phyloP scores from a whole-genome alignment of 2,888 invertebrate species.

The Tricholauxania praeusta region DNA sequence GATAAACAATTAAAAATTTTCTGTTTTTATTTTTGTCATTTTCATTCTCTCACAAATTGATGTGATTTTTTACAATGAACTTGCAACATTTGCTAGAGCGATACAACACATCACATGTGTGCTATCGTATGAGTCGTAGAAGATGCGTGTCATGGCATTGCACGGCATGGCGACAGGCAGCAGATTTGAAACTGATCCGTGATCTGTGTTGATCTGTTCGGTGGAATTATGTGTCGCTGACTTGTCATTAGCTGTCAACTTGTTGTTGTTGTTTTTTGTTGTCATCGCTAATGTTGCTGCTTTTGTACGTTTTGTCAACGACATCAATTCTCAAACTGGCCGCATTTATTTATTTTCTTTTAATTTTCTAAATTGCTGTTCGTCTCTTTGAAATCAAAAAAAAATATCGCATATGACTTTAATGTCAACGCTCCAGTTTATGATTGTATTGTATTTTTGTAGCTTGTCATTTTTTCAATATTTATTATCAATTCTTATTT shows the following conservation, averaged over 20 bases:
- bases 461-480: background rate
- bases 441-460: background rate
- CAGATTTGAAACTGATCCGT: too few relatives aligned
- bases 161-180: too few relatives aligned
- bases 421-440: constrained; percentile 16
- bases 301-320: background rate
- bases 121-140: too few relatives aligned
- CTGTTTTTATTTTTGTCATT: too few relatives aligned
- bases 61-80: too few relatives aligned
- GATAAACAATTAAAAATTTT: too few relatives aligned
- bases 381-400: background rate
- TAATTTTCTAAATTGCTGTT: background rate
- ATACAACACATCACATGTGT: too few relatives aligned
- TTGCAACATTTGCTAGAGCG: too few relatives aligned
- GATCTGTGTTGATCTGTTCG: background rate
- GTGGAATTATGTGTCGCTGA: constrained; percentile 17
- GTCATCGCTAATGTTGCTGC: background rate
- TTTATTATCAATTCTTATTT: background rate
- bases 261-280: background rate
- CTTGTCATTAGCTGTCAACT: constrained; percentile 27
- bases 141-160: too few relatives aligned
- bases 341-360: constrained; percentile 18
- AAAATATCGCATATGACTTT: background rate
- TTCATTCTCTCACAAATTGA: too few relatives aligned
- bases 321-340: constrained; percentile 4